A percentile compares a stretch with the other conserved stretches of the same genome.
Evolutionary conservation across 2,113 vertebrate species (phyloP).

Genomic region (Ageneiosus marmoratus): DNA sequence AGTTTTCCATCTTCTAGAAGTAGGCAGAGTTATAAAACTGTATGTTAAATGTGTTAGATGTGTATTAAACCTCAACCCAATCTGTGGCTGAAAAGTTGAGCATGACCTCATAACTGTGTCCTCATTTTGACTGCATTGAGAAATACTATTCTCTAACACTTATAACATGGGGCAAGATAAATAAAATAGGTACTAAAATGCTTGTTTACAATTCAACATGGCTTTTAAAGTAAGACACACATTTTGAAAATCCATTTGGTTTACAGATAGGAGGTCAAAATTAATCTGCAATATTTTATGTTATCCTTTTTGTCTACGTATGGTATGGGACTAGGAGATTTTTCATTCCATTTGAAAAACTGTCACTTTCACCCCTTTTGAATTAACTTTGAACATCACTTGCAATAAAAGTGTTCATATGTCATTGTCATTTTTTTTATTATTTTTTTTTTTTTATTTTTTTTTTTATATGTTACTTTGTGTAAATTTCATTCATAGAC

Average conservation of each 20-base stretch:
- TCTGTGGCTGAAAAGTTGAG: background rate
- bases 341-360: background rate
- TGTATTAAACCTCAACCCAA: background rate
- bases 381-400: no score
- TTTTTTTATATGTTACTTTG: no score
- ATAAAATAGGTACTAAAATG: background rate
- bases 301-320: background rate
- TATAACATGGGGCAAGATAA: background rate
- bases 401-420: no score
- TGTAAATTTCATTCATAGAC: no score
- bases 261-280: background rate
- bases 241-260: background rate
- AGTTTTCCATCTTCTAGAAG: background rate
- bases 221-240: no score
- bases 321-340: background rate
- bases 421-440: no score
- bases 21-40: background rate
- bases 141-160: background rate
- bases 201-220: no score
- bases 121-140: background rate
- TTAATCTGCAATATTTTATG: background rate
- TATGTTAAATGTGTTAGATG: no score
- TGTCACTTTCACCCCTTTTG: no score
- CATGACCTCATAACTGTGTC: background rate
- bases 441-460: no score